Conservation (phyloP, 1,140 invertebrate species). For the Odontomachus brunneus region DNA sequence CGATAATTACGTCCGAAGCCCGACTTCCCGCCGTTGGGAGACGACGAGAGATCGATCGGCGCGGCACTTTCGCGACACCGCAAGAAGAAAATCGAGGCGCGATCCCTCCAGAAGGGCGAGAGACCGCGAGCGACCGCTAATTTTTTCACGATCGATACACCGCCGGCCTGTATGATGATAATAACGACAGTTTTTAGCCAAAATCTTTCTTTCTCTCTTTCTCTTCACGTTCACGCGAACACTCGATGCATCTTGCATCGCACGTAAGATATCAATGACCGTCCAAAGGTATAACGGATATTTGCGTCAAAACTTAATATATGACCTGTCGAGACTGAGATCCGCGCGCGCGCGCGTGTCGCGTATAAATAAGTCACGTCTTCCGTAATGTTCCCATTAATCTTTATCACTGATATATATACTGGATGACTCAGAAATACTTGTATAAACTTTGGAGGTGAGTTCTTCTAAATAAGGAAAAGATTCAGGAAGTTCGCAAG, state of each 20-base stretch:
- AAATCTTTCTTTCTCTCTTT: not conserved
- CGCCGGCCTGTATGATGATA: not conserved
- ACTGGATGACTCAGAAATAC: no score
- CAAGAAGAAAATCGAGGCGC: not conserved
- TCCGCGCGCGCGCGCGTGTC: no score
- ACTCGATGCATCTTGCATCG: not conserved
- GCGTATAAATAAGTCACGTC: not conserved
- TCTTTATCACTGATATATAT: not conserved
- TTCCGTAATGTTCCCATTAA: constrained; percentile 1
- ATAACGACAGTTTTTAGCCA: not conserved
- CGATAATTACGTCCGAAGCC: constrained; percentile 54
- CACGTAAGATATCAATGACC: not conserved
- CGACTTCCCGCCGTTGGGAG: not conserved
- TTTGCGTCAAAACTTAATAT: not conserved
- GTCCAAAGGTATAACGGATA: not conserved
- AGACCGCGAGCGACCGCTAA: no score
- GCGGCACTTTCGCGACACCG: not conserved
- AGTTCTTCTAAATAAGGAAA: no score
- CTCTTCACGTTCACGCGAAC: not conserved
- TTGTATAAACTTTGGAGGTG: no score
- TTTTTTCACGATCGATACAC: no score
- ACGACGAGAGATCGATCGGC: constrained; percentile 9
- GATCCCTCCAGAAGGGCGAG: no score
- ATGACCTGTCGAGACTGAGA: not conserved
- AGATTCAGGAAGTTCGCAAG: no score